Base-by-base conservation (phyloP, 2,888 invertebrate species). In the Ecliptopera silaceata region DNA sequence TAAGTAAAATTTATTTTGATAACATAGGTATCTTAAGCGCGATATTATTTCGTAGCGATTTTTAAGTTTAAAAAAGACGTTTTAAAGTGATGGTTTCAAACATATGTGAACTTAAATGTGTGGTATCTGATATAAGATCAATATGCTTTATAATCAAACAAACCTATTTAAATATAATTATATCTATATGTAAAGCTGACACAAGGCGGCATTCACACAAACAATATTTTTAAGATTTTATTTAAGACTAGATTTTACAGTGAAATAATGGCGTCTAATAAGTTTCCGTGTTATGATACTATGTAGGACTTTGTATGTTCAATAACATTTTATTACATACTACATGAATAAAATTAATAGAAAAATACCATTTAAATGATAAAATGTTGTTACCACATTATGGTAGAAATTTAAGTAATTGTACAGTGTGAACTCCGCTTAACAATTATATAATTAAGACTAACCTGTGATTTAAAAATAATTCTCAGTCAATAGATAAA, bases 401-500 rank as follows among this genome's bases (percentile, higher is more conserved):
- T 22, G 22, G 3, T 4, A 11, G 32, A 31, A 1, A 31, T 3
- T 31, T 3, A 31, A 32, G 32, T 12, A 12, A 12, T 52, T 29
- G 48, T 34, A 5, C 6, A 42, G 53, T 59, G 57, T 62, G 64
- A 48, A 47, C 34, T 18, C 62, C 60, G 56, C 64, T 26, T 61
- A 59, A 47, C 29, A 36, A 38, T 58, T 56, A 49, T 41, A 46
- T 36, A 53, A 1, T 2, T 45, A 50, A 50, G 15, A 44, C 10
- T 29, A 46, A 51, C 31, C 55, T 60, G 61, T 46, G 57, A 55
- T 51, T 42, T 58, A 58, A 63, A 42, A 54, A 54, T 59, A 63
- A 47, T 59, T 54, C 55, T 57, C 64, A 68, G 55, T 68, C 67
- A 56, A 54, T 64, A 58, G 56, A 53, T 53, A 52, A 42, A 41